Conservation (phyloP, 2,888 invertebrate species). For the Cantharis lateralis region DNA sequence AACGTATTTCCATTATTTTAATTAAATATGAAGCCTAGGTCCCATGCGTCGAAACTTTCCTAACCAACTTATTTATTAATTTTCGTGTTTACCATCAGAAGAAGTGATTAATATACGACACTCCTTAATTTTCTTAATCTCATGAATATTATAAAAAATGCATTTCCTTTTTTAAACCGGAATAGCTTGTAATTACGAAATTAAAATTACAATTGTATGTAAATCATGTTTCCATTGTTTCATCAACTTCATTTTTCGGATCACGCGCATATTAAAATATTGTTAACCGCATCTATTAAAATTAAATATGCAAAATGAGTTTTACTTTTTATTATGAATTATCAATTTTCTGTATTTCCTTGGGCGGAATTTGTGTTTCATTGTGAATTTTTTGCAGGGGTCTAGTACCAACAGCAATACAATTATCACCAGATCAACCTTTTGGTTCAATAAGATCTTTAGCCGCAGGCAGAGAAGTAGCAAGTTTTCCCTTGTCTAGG, state of each 20-base stretch:
- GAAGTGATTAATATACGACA: background rate
- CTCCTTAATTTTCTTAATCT: background rate
- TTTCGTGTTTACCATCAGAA: background rate
- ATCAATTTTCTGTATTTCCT: background rate
- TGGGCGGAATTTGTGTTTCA: background rate
- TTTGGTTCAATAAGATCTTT: slow-evolving; percentile 76
- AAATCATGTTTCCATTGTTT: background rate
- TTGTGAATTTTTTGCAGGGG: slow-evolving; percentile 61
- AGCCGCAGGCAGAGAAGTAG: slow-evolving; percentile 73
- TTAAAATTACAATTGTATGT: background rate
- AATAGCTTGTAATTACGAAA: background rate
- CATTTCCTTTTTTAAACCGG: background rate
- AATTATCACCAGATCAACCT: slow-evolving; percentile 73
- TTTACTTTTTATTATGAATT: background rate
- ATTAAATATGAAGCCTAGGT: background rate
- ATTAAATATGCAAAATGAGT: background rate
- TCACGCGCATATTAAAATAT: background rate
- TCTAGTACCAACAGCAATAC: slow-evolving; percentile 69
- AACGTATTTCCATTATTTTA: background rate
- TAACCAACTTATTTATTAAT: background rate
- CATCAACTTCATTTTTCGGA: background rate
- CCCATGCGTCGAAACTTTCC: background rate
- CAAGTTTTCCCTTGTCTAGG: slow-evolving; percentile 76
- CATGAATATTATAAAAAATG: background rate
- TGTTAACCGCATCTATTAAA: background rate